Percentiles rank a stretch among this genome's conserved stretches.
Evolutionary conservation across 2,888 invertebrate genomes (phyloP).

Genomic region (Drosophila yooni): DNA sequence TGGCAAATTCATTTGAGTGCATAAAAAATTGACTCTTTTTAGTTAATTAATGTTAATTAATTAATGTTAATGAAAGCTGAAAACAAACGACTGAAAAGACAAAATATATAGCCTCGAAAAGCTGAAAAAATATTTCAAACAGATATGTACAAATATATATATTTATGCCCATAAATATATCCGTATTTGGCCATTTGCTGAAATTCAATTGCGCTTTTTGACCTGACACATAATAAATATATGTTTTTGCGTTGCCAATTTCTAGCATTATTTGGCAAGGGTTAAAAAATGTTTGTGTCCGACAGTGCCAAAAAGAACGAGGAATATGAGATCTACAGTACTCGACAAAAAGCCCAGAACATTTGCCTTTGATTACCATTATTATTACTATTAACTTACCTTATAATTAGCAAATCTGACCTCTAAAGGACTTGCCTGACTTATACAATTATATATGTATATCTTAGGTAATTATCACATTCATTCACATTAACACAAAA

Average conservation of each 20-base stretch:
- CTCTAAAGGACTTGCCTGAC: not conserved
- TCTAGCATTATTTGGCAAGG: constrained; percentile 32
- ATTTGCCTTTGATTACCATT: not conserved
- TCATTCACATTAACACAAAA: too few species aligned
- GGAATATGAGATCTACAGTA: constrained; percentile 3
- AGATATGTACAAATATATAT: constrained; percentile 1
- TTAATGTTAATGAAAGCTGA: constrained; percentile 15
- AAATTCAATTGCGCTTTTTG: constrained; percentile 65
- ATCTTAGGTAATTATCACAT: not conserved
- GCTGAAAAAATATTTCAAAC: constrained; percentile 3
- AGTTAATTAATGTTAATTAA: not conserved
- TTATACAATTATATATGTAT: not conserved
- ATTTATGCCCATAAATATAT: constrained; percentile 49
- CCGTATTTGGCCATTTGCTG: constrained; percentile 57
- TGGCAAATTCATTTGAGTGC: constrained; percentile 45
- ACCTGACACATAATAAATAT: constrained; percentile 44
- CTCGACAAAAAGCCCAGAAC: constrained; percentile 9
- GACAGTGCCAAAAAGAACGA: not conserved
- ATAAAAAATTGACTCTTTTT: constrained; percentile 7
- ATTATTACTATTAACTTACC: not conserved
- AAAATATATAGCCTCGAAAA: constrained; percentile 26
- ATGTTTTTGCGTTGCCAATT: constrained; percentile 27
- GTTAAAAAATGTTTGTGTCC: constrained; percentile 23
- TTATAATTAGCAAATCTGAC: not conserved
- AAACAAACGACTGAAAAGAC: constrained; percentile 53